Conservation (phyloP, 37 sponge, comb jelly and placozoan genomes). For the Lycopodina hypogea region DNA sequence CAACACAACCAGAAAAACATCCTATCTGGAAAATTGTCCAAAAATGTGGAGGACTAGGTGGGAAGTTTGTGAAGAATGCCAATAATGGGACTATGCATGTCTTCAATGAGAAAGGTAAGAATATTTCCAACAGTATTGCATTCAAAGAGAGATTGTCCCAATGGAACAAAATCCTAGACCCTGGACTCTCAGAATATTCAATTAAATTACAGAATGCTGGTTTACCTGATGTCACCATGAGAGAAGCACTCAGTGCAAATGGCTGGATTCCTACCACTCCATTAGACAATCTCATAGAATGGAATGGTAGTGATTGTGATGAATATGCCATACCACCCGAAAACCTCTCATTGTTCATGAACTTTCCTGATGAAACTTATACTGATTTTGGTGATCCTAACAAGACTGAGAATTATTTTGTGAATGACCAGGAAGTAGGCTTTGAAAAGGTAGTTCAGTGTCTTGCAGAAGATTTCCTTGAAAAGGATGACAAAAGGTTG, state of each 20-base stretch:
- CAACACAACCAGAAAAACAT: conserved; percentile 1
- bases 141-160: not conserved
- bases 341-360: not conserved
- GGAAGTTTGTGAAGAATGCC: not conserved
- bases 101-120: not conserved
- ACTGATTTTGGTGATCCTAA: conserved; percentile 25
- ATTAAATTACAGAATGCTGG: not conserved
- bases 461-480: conserved; percentile 19
- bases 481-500: conserved; percentile 14
- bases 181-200: not conserved
- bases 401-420: conserved; percentile 22
- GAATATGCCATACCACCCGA: conserved; percentile 16
- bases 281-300: conserved; percentile 28
- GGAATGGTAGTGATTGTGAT: conserved; percentile 25
- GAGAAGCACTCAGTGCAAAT: conserved; percentile 7
- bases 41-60: conserved; percentile 29
- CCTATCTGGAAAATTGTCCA: conserved; percentile 19
- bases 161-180: not conserved
- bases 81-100: not conserved
- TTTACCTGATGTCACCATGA: conserved; percentile 24
- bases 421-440: conserved; percentile 41
- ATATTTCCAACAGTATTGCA: not conserved
- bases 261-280: conserved; percentile 30
- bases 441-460: conserved; percentile 28
- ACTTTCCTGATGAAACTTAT: not conserved